These are phyloP conservation scores for Heterodera schachtii DNA, from an alignment of 1,140 invertebrate species.

Conservation along the genomic window DNA sequence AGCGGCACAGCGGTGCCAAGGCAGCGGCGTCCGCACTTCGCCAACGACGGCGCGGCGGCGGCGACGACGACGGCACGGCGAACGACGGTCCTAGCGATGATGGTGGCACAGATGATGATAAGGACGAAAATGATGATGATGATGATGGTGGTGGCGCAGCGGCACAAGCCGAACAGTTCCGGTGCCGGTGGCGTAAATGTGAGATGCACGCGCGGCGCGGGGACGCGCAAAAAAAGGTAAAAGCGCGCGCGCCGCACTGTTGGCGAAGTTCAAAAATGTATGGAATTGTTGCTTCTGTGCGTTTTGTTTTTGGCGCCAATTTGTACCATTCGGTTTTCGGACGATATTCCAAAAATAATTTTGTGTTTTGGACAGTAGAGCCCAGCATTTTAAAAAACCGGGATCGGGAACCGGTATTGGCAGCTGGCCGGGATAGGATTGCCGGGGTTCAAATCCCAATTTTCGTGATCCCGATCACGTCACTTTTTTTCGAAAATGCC, in stretches of 20 bases:
- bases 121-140: too few relatives aligned
- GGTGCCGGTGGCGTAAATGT: constrained; percentile 25
- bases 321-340: too few relatives aligned
- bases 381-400: too few relatives aligned
- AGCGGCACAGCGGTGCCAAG: background rate
- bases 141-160: background rate
- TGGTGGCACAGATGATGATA: background rate
- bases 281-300: background rate
- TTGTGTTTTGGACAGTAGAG: background rate
- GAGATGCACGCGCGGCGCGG: constrained; percentile 9
- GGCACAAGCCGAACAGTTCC: background rate
- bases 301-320: background rate
- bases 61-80: background rate
- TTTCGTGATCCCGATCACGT: too few relatives aligned
- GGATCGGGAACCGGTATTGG: too few relatives aligned
- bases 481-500: too few relatives aligned
- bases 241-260: too few relatives aligned
- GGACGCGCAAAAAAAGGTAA: constrained; percentile 28
- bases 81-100: background rate
- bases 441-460: too few relatives aligned
- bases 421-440: too few relatives aligned
- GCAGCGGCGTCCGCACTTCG: background rate
- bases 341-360: too few relatives aligned
- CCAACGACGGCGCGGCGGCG: background rate
- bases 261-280: too few relatives aligned